A percentile compares a stretch with the other conserved stretches of the same genome.
phyloP scores from a whole-genome alignment of 2,113 vertebrate species.

The Amazona vittata region DNA sequence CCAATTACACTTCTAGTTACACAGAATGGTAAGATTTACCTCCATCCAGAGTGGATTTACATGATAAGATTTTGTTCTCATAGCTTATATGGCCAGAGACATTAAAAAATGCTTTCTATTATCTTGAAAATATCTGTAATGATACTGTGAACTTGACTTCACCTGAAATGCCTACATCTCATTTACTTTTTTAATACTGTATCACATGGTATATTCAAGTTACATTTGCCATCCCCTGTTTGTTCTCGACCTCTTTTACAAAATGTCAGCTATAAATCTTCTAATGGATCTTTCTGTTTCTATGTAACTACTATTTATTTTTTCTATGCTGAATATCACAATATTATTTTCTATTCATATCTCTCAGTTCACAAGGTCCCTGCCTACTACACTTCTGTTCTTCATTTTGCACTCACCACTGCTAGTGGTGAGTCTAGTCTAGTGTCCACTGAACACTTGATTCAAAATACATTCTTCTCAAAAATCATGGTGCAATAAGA shows the following conservation, averaged over 20 bases:
- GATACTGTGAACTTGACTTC: neutral
- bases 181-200: neutral
- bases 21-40: neutral
- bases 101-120: neutral
- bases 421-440: neutral
- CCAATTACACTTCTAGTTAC: neutral
- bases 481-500: neutral
- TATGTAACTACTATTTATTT: neutral
- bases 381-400: neutral
- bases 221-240: neutral
- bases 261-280: neutral
- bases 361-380: neutral
- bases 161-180: neutral
- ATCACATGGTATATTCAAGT: neutral
- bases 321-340: neutral
- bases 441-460: neutral
- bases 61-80: neutral
- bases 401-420: neutral
- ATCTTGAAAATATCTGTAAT: neutral
- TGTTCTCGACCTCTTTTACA: neutral
- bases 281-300: neutral
- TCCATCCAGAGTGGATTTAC: neutral
- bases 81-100: neutral
- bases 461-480: neutral
- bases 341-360: neutral